Conservation (phyloP, 1,140 invertebrate species). For the Paraescarpia echinospica region DNA sequence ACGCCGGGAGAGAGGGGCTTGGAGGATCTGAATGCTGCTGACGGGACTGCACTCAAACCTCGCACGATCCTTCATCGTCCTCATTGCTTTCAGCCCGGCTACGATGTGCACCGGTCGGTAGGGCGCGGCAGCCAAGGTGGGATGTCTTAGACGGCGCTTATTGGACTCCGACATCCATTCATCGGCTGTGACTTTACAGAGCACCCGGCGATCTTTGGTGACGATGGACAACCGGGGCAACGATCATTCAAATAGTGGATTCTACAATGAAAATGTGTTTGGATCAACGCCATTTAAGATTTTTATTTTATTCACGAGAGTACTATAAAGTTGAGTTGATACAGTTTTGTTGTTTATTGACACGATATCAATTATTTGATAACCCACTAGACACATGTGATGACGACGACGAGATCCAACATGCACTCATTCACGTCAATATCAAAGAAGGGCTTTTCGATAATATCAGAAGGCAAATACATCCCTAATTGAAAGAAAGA, state of each 20-base stretch:
- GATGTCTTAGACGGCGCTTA: not conserved
- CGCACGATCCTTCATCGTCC: not conserved
- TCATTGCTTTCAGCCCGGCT: not conserved
- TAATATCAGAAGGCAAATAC: too few relatives aligned
- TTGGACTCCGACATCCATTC: not conserved
- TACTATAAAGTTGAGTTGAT: too few relatives aligned
- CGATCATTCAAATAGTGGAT: not conserved
- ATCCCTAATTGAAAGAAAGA: too few relatives aligned
- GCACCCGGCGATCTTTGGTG: not conserved
- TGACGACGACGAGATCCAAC: too few relatives aligned
- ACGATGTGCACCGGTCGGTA: not conserved
- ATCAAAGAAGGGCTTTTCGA: too few relatives aligned
- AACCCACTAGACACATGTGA: too few relatives aligned
- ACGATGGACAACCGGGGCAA: not conserved
- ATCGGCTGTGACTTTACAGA: not conserved
- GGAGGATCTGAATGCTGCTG: not conserved
- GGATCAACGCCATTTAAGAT: not conserved
- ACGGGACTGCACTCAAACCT: not conserved
- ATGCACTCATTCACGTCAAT: too few relatives aligned
- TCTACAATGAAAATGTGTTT: not conserved
- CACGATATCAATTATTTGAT: too few relatives aligned
- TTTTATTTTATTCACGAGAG: too few relatives aligned
- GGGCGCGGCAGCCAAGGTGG: not conserved
- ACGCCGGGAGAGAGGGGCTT: not conserved
- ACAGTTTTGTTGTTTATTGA: too few relatives aligned